phyloP scores from a whole-genome alignment of 2,888 invertebrate species.

The Philereme vetulata region DNA sequence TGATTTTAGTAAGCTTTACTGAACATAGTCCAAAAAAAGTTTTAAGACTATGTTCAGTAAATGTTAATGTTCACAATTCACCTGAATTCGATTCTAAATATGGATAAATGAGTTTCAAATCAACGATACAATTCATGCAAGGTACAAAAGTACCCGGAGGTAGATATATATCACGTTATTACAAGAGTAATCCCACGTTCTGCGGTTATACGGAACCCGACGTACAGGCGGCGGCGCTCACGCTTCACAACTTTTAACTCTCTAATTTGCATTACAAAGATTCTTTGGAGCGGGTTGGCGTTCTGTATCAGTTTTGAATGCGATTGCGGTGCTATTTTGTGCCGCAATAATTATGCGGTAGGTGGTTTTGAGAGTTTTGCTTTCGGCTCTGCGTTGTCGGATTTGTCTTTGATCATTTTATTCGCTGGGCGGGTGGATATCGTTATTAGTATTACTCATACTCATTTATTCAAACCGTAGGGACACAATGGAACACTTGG shows the following conservation, averaged over 20 bases:
- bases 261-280: constrained; percentile 39
- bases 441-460: too few relatives aligned
- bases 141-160: constrained; percentile 1
- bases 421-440: constrained; percentile 21
- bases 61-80: too few relatives aligned
- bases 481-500: too few relatives aligned
- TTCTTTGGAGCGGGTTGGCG: constrained; percentile 35
- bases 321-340: constrained; percentile 27
- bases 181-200: constrained; percentile 27
- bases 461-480: too few relatives aligned
- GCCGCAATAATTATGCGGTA: constrained; percentile 31
- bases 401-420: constrained; percentile 30
- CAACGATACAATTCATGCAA: constrained; percentile 3
- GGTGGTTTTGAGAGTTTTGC: constrained; percentile 21
- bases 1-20: too few relatives aligned
- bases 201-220: constrained; percentile 29
- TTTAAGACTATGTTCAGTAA: too few relatives aligned
- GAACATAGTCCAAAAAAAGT: too few relatives aligned
- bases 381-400: not conserved
- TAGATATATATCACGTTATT: constrained; percentile 11
- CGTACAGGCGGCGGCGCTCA: constrained; percentile 28
- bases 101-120: not conserved
- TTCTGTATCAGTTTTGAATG: constrained; percentile 26
- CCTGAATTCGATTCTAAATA: too few relatives aligned
- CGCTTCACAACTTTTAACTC: constrained; percentile 38